A percentile compares a stretch with the other conserved stretches of the same genome.
Conservation (phyloP, 37 sponge, comb jelly and placozoan genomes). For the Theonella swinhoei region DNA sequence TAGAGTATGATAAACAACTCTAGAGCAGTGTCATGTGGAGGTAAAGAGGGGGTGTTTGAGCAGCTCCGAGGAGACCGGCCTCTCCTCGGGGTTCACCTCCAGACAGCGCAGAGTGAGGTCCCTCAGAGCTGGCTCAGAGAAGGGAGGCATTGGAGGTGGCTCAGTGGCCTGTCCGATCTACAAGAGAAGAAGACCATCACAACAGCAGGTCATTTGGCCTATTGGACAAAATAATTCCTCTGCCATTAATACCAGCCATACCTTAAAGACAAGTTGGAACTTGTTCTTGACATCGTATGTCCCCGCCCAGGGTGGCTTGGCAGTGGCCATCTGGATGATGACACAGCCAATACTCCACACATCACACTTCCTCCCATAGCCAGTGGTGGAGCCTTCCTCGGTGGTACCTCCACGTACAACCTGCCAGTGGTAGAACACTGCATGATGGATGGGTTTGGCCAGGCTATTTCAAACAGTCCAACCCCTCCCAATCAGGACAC, state of each 20-base stretch:
- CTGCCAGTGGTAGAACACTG: background rate
- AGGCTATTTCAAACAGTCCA: no score
- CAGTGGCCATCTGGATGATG: slow-evolving; percentile 85
- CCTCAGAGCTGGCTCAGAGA: slow-evolving; percentile 53
- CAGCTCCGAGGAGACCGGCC: slow-evolving; percentile 74
- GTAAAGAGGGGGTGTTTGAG: slow-evolving; percentile 81
- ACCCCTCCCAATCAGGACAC: no score
- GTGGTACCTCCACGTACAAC: slow-evolving; percentile 19
- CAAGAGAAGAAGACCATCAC: background rate
- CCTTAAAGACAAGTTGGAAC: slow-evolving; percentile 78
- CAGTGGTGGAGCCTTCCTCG: background rate
- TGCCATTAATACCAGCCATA: background rate
- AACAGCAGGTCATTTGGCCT: background rate
- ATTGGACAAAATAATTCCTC: no score
- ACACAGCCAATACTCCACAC: slow-evolving; percentile 89
- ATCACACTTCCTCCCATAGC: slow-evolving; percentile 86
- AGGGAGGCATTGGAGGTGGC: slow-evolving; percentile 70
- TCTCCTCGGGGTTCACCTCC: slow-evolving; percentile 60
- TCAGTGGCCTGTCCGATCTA: slow-evolving; percentile 80
- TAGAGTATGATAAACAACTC: no score
- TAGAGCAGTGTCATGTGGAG: background rate
- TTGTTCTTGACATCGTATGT: slow-evolving; percentile 68
- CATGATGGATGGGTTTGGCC: no score
- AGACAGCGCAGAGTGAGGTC: slow-evolving; percentile 81
- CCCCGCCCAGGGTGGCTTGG: slow-evolving; percentile 83